phyloP scores from a whole-genome alignment of 2,113 vertebrate genomes.

The Probosciger aterrimus region DNA sequence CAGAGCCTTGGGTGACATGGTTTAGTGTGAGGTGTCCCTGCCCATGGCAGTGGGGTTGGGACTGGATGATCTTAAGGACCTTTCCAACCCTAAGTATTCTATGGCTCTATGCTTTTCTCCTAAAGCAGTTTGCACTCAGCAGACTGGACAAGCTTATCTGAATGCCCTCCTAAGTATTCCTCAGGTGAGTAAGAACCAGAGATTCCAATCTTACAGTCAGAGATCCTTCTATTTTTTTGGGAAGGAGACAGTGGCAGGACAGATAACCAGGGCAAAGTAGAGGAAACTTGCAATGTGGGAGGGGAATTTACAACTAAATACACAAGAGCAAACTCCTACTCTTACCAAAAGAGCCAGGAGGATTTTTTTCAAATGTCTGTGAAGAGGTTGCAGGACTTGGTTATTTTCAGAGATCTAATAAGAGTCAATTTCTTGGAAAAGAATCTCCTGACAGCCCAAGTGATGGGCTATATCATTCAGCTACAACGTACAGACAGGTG shows the following conservation, averaged over 20 bases:
- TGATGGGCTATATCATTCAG: neutral
- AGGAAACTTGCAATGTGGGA: neutral
- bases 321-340: constrained; percentile 22
- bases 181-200: neutral
- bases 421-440: neutral
- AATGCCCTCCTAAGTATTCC: neutral
- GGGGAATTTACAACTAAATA: constrained; percentile 3
- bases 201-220: neutral
- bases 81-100: neutral
- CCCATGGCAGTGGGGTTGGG: neutral
- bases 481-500: neutral
- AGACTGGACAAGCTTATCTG: neutral
- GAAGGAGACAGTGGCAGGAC: neutral
- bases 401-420: neutral
- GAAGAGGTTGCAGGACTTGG: neutral
- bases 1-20: neutral
- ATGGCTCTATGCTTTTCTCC: neutral
- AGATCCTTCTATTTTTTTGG: neutral
- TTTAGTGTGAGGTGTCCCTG: neutral
- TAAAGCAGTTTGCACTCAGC: neutral
- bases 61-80: neutral
- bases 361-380: neutral
- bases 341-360: neutral
- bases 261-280: neutral
- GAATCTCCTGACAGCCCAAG: neutral